Evolutionary conservation across 2,113 vertebrate genomes (phyloP).

Genomic region (Pollimyrus isidori): DNA sequence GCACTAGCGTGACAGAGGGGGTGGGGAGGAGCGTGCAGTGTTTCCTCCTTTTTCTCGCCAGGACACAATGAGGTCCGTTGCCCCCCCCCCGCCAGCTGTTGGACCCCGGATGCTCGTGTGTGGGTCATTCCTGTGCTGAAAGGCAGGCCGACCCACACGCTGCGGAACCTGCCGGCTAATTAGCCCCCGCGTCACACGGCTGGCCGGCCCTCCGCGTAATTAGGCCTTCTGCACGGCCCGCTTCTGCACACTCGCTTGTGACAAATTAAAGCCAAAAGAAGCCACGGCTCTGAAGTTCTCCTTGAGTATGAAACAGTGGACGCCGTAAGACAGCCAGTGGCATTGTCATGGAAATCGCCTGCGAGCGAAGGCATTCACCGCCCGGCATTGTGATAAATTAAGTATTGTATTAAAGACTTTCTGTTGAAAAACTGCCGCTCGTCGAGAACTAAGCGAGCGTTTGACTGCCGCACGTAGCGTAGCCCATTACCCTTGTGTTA

Average conservation of each 20-base stretch:
- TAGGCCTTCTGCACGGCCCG: not conserved
- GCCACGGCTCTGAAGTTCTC: not conserved
- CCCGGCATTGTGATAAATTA: not conserved
- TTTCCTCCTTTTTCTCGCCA: not conserved
- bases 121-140: not conserved
- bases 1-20: not conserved
- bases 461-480: not conserved
- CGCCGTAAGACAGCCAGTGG: not conserved
- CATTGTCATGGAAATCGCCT: slow-evolving; percentile 11
- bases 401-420: not conserved
- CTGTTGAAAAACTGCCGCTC: not conserved
- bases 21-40: not conserved
- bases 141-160: not conserved
- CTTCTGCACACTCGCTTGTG: not conserved
- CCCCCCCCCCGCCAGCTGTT: not conserved
- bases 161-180: slow-evolving; percentile 7
- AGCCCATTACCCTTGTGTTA: not conserved
- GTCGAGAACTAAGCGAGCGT: not conserved
- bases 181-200: not conserved
- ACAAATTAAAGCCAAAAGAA: not conserved
- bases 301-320: not conserved
- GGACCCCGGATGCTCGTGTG: not conserved
- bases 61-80: not conserved
- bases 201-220: slow-evolving; percentile 1
- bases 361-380: not conserved